These are phyloP conservation scores for Terrapene triunguis DNA, from an alignment of 2,113 vertebrate genomes.

Conservation along the genomic window DNA sequence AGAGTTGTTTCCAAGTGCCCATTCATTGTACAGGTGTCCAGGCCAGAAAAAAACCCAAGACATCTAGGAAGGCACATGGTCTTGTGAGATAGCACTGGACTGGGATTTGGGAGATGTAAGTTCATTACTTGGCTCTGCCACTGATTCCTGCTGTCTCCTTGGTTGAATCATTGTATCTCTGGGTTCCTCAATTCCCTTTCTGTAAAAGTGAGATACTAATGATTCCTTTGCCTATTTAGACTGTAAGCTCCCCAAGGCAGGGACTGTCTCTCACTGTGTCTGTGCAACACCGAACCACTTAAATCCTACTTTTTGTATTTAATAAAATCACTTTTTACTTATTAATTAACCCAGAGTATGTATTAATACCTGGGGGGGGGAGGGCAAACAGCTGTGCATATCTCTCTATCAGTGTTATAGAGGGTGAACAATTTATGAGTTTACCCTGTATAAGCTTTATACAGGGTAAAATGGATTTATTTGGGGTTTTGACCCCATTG, in stretches of 20 bases:
- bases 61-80: neutral
- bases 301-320: no score
- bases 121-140: neutral
- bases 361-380: no score
- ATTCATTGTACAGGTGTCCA: neutral
- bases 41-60: neutral
- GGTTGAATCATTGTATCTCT: neutral
- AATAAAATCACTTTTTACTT: no score
- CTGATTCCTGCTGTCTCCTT: neutral
- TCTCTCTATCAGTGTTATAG: no score
- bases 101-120: neutral
- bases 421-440: no score
- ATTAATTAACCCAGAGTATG: no score
- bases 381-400: no score
- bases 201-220: neutral
- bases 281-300: neutral
- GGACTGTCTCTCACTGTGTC: neutral
- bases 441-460: no score
- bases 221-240: neutral
- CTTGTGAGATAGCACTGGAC: neutral
- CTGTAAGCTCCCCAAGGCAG: neutral
- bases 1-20: fast-evolving
- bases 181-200: neutral
- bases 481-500: no score
- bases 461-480: no score